Evolutionary conservation across 2,797 vertebrate genomes (phyloP).

Genomic region (Rallus crepitans): DNA sequence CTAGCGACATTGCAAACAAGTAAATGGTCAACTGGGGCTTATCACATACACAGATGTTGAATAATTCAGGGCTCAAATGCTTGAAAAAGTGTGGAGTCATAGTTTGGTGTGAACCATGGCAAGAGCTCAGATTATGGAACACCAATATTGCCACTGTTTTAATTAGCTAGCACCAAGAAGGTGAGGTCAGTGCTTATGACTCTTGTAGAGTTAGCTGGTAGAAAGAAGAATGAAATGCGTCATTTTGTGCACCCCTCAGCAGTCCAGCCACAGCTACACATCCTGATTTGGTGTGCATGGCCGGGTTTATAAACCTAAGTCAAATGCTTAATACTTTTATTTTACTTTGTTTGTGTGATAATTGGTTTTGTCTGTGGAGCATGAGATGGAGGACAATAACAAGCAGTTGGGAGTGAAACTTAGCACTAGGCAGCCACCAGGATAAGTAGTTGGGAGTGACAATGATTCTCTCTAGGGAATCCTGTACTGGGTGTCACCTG

Average conservation of each 20-base stretch:
- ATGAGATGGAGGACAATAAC: not conserved
- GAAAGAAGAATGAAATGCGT: not conserved
- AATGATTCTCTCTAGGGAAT: not conserved
- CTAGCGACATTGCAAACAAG: constrained; percentile 24
- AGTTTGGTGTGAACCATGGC: not conserved
- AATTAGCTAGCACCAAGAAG: not conserved
- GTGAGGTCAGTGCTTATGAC: not conserved
- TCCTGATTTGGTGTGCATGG: fast-evolving
- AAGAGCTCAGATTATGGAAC: not conserved
- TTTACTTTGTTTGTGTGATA: not conserved
- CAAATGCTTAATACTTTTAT: not conserved
- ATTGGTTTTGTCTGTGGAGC: not conserved
- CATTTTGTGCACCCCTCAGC: fast-evolving
- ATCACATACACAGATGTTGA: not conserved
- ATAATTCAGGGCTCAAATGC: constrained; percentile 44
- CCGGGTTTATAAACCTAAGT: not conserved
- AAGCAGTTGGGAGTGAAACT: not conserved
- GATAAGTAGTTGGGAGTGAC: not conserved
- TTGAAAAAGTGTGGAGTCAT: not conserved
- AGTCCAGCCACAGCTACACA: not conserved
- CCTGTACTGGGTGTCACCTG: not conserved
- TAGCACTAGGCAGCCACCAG: not conserved
- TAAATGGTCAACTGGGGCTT: not conserved
- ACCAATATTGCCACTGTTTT: not conserved
- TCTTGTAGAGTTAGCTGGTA: not conserved